Base-by-base conservation (phyloP, 2,888 invertebrate species). In the Griposia aprilina region DNA sequence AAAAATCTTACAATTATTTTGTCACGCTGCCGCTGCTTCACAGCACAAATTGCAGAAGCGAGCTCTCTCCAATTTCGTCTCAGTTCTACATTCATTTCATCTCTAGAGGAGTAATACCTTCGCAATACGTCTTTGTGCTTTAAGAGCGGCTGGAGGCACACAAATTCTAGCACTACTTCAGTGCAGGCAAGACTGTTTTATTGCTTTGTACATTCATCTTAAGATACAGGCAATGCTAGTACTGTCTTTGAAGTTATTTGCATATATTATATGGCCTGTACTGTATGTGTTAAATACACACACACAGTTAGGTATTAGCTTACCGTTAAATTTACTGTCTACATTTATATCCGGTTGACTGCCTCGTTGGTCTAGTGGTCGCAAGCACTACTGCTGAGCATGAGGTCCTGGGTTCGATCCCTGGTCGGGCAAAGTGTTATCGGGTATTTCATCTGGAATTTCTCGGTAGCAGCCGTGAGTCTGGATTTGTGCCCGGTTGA, bases 241-340 rank as follows among this genome's bases (percentile, higher is more conserved):
- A 62, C n/a, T 26, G 48, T 17, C 78, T 78, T 65, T 79, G 41
- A 52, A n/a, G 13, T 8, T 26, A 57, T 48, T 78, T 30, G 41
- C 41, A 50, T 78, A 26, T 55, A 41, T 78, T 60, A 45, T 5
- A 4, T 8, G 3, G 23, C 20, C 20, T 11, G 55, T 55, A 55
- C 55, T 55, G 55, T n/a, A n/a, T n/a, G n/a, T n/a, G n/a, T 55
- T 4, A 55, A 55, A 55, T 3, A 55, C 55, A 55, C 23, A 50
- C 17, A 50, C 50, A 55, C 10, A 23, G 55, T 2, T 23, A 55
- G 2, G 23, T 52, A 52, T 57, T 57, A 57, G 11, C 55, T 11
- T 4, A 52, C 10, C 23, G 55, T 10, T 55, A 55, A n/a, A n/a
- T 13, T 13, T n/a, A n/a, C 13, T 13, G n/a, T 57, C 13, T 57